Percentiles rank a stretch among this genome's conserved stretches.
phyloP scores from a whole-genome alignment of 2,888 invertebrate species.

The Pyrochroa serraticornis region DNA sequence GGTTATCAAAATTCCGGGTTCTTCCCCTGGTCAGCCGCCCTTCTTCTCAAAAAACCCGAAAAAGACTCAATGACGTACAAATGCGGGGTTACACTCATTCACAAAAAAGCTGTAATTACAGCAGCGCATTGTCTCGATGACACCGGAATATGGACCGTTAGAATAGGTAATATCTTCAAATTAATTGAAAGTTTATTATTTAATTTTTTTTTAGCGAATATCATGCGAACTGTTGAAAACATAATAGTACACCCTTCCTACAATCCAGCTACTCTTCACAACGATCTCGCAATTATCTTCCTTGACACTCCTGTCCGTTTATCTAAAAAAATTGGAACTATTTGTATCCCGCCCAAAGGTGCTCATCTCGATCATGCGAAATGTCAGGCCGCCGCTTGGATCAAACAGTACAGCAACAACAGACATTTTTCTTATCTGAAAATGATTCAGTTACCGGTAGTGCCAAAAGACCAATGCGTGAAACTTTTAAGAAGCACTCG shows the following conservation, averaged over 20 bases:
- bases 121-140: constrained; percentile 1
- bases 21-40: not conserved
- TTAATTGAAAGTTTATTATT: not conserved
- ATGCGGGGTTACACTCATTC: not conserved
- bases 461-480: constrained; percentile 67
- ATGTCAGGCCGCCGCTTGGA: not conserved
- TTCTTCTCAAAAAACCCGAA: too few species aligned
- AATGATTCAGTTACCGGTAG: constrained; percentile 72
- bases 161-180: not conserved
- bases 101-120: not conserved
- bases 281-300: not conserved
- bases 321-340: not conserved
- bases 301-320: not conserved
- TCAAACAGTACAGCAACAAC: not conserved
- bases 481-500: constrained; percentile 65
- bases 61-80: not conserved
- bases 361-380: not conserved
- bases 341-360: not conserved
- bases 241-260: not conserved
- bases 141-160: not conserved
- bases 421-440: constrained; percentile 60
- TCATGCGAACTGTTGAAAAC: not conserved
- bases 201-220: constrained; percentile 3
- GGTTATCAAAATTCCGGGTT: not conserved
- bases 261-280: not conserved